phyloP scores from a whole-genome alignment of 1,140 invertebrate genomes.

The Sarcophaga bullata region DNA sequence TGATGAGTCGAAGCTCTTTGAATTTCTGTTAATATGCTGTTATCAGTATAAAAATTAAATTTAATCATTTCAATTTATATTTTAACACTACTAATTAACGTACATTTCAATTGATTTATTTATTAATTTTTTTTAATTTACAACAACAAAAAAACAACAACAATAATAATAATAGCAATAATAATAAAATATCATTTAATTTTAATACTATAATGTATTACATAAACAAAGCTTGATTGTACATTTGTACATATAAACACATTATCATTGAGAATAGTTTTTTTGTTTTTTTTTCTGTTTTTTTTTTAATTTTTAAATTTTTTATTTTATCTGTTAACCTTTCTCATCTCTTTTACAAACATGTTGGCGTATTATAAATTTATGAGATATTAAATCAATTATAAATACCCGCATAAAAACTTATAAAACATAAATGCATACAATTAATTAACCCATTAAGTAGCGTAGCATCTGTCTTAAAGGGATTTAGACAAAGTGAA shows the following conservation, averaged over 20 bases:
- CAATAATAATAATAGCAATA: no score
- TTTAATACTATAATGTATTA: neutral
- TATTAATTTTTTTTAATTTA: neutral
- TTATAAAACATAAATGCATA: neutral
- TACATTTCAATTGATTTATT: conserved; percentile 10
- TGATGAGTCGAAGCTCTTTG: no score
- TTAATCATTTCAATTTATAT: neutral
- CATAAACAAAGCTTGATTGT: neutral
- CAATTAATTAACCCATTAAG: neutral
- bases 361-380: neutral
- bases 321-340: no score
- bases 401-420: neutral
- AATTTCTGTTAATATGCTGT: no score
- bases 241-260: neutral
- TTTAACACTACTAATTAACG: conserved; percentile 15
- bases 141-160: neutral
- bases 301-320: no score
- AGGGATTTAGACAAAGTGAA: no score
- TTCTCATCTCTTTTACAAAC: neutral
- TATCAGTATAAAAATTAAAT: no score
- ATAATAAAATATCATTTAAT: no score
- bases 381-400: conserved; percentile 1
- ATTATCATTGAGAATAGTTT: neutral
- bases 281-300: no score
- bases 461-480: no score